Evolutionary conservation across 64 coral and sea anemone genomes (phyloP).

Genomic region (Trachythela sp.): DNA sequence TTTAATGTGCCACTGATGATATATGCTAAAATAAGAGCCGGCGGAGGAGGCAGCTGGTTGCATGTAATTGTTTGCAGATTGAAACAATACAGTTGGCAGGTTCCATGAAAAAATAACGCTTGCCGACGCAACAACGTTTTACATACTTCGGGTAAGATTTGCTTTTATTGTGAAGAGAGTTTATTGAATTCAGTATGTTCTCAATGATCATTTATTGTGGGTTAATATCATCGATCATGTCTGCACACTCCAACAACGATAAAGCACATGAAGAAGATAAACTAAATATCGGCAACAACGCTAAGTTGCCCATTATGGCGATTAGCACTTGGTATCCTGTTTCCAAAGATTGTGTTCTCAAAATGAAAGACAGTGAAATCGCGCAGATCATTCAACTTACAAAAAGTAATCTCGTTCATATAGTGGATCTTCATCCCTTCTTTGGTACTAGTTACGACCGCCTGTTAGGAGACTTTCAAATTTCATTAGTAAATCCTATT

Average conservation of each 20-base stretch:
- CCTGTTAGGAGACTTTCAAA: not conserved
- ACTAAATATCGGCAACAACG: not conserved
- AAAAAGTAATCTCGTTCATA: not conserved
- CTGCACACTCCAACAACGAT: too few relatives aligned
- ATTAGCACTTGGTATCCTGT: not conserved
- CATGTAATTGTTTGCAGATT: too few relatives aligned
- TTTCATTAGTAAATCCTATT: not conserved
- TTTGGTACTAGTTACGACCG: not conserved
- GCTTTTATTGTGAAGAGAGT: too few relatives aligned
- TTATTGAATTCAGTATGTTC: not conserved
- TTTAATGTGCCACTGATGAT: too few relatives aligned
- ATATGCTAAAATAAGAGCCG: too few relatives aligned
- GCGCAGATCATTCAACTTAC: not conserved
- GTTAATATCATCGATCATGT: not conserved
- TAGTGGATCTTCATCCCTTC: not conserved
- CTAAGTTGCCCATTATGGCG: not conserved
- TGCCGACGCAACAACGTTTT: too few relatives aligned
- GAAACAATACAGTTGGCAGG: too few relatives aligned
- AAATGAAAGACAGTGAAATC: not conserved
- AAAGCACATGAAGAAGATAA: too few relatives aligned
- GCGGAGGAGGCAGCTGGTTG: too few relatives aligned
- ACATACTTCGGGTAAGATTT: too few relatives aligned
- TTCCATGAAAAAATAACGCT: too few relatives aligned
- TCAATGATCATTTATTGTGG: not conserved
- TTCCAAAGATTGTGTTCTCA: not conserved